phyloP scores from a whole-genome alignment of 2,888 invertebrate genomes.

The Thera britannica region DNA sequence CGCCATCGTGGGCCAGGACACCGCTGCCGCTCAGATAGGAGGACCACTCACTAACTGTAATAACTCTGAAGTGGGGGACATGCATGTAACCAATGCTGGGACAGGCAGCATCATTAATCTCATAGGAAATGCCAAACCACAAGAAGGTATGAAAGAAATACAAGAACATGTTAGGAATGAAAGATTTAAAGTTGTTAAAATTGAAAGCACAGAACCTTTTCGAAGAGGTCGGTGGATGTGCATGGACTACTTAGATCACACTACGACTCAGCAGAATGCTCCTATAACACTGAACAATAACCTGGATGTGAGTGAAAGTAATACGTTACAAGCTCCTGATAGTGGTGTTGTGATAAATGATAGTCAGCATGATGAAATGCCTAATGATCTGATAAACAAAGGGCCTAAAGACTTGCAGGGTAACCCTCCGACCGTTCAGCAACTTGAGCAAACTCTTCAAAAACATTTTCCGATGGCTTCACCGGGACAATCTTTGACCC shows the following conservation, averaged over 20 bases:
- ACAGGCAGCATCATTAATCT: slow-evolving; percentile 86
- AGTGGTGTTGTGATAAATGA: slow-evolving; percentile 82
- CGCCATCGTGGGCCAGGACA: slow-evolving; percentile 89
- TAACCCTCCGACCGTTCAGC: slow-evolving; percentile 73
- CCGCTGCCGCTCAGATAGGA: slow-evolving; percentile 74
- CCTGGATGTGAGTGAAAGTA: slow-evolving; percentile 74
- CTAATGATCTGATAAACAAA: slow-evolving; percentile 79
- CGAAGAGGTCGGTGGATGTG: slow-evolving; percentile 97
- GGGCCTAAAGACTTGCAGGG: slow-evolving; percentile 80
- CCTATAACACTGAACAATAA: slow-evolving; percentile 80
- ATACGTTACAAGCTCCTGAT: slow-evolving; percentile 75
- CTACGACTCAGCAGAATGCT: slow-evolving; percentile 83
- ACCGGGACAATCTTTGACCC: slow-evolving; percentile 81
- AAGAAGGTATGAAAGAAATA: slow-evolving; percentile 85
- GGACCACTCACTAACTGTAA: slow-evolving; percentile 82
- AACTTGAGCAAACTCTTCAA: slow-evolving; percentile 78
- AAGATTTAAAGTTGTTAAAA: slow-evolving; percentile 97
- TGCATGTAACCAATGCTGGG: slow-evolving; percentile 86
- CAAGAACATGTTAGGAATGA: slow-evolving; percentile 91
- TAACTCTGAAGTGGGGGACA: slow-evolving; percentile 83
- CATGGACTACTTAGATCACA: slow-evolving; percentile 96
- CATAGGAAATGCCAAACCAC: slow-evolving; percentile 82
- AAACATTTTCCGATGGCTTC: slow-evolving; percentile 83
- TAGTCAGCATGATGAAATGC: slow-evolving; percentile 80
- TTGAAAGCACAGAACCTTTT: slow-evolving; percentile 97